These are phyloP conservation scores for Phasianus colchicus DNA, from an alignment of 2,113 vertebrate species.

Conservation along the genomic window DNA sequence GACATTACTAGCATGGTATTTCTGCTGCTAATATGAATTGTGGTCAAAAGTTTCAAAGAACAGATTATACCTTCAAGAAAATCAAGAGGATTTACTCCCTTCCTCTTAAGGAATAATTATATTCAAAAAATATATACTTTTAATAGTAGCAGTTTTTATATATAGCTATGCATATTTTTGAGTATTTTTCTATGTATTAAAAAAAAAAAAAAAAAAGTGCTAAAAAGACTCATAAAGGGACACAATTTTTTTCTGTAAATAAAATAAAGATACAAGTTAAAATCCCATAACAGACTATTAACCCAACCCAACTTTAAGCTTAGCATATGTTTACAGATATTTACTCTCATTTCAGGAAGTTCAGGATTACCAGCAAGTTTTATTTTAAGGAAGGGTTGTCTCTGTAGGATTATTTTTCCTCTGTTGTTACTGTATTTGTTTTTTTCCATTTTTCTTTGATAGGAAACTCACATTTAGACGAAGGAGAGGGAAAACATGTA, in stretches of 20 bases:
- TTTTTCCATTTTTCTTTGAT: background rate
- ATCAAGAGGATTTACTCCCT: fast-evolving
- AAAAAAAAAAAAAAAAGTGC: background rate
- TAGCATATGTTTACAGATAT: background rate
- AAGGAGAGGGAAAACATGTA: background rate
- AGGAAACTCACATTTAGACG: background rate
- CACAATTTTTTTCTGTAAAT: background rate
- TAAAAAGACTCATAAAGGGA: background rate
- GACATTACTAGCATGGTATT: background rate
- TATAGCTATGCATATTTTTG: background rate
- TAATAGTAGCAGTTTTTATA: background rate
- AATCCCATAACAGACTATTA: background rate
- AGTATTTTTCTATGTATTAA: background rate
- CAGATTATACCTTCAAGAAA: background rate
- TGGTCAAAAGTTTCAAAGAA: background rate
- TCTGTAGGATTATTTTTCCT: background rate
- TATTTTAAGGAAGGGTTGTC: background rate
- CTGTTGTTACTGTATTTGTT: background rate
- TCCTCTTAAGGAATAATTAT: background rate
- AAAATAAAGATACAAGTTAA: background rate
- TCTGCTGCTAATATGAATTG: background rate
- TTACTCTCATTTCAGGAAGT: background rate
- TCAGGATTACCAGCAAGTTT: background rate
- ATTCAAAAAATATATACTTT: background rate
- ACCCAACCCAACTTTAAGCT: background rate